Percentiles rank a stretch among this genome's conserved stretches.
These are phyloP conservation scores for Baryphthengus martii DNA, from an alignment of 2,113 vertebrate species.

Conservation along the genomic window DNA sequence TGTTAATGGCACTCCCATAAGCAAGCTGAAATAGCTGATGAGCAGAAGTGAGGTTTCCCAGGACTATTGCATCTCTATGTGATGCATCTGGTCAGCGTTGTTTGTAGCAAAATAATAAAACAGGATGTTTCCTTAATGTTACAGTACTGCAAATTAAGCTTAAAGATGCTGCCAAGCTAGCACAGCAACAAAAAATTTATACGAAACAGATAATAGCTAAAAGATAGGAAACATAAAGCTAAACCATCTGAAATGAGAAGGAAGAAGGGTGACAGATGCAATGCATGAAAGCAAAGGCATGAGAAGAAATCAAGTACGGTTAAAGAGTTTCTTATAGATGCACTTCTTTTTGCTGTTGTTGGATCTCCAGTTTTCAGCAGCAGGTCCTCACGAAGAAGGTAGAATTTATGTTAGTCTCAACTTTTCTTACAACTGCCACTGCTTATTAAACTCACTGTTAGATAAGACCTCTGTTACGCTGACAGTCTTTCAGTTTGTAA, in stretches of 20 bases:
- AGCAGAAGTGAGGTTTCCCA: conserved; percentile 6
- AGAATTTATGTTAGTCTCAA: not conserved
- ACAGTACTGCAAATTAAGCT: not conserved
- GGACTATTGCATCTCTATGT: not conserved
- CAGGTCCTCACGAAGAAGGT: not conserved
- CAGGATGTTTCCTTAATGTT: not conserved
- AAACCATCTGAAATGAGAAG: not conserved
- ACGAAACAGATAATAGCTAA: not conserved
- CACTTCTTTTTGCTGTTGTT: not conserved
- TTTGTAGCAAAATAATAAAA: not conserved
- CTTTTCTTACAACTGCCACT: not conserved
- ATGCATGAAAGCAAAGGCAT: not conserved
- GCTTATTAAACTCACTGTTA: conserved; percentile 20
- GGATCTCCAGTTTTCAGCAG: not conserved
- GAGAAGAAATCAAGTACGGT: not conserved
- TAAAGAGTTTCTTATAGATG: not conserved
- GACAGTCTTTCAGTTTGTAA: not conserved
- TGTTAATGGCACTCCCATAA: not conserved
- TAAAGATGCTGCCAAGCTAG: conserved; percentile 10
- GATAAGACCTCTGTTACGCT: not conserved
- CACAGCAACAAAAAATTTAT: not conserved
- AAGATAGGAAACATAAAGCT: not conserved
- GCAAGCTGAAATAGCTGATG: not conserved
- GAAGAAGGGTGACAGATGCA: not conserved
- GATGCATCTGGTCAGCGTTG: not conserved